Evolutionary conservation across 2,113 vertebrate species (phyloP).

Genomic region (Chascanopsetta lugubris): DNA sequence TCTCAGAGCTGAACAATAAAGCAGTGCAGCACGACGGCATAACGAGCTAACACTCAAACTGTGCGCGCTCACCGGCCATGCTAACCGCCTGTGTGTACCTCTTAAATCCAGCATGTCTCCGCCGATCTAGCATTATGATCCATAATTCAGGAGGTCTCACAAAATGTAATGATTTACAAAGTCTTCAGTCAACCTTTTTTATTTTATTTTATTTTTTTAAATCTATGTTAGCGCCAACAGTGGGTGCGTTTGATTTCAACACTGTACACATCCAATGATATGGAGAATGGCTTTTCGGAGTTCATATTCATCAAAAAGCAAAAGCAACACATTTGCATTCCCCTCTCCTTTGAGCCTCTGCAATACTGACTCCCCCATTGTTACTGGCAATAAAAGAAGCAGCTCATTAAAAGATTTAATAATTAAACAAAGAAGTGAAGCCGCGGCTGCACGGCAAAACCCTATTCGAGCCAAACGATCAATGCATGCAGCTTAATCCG

Average conservation of each 20-base stretch:
- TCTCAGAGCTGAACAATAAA: constrained; percentile 28
- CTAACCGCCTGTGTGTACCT: neutral
- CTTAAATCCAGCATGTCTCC: neutral
- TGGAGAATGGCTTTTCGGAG: neutral
- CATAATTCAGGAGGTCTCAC: neutral
- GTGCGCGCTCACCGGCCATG: constrained; percentile 5
- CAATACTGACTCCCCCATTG: too few relatives aligned
- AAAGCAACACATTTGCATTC: neutral
- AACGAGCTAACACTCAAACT: constrained; percentile 31
- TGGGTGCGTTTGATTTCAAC: neutral
- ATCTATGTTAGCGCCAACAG: neutral
- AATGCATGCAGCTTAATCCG: neutral
- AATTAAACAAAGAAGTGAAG: too few relatives aligned
- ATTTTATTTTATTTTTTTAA: neutral
- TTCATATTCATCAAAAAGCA: too few relatives aligned
- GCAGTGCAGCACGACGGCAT: neutral
- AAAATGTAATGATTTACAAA: neutral
- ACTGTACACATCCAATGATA: neutral
- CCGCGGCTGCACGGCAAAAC: too few relatives aligned
- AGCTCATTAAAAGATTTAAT: too few relatives aligned
- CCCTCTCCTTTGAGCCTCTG: too few relatives aligned
- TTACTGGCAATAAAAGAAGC: neutral
- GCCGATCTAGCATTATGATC: neutral
- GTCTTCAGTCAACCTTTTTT: neutral
- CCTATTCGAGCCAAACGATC: too few relatives aligned